These are phyloP conservation scores for Misgurnus anguillicaudatus DNA, from an alignment of 2,113 vertebrate species.

Conservation along the genomic window DNA sequence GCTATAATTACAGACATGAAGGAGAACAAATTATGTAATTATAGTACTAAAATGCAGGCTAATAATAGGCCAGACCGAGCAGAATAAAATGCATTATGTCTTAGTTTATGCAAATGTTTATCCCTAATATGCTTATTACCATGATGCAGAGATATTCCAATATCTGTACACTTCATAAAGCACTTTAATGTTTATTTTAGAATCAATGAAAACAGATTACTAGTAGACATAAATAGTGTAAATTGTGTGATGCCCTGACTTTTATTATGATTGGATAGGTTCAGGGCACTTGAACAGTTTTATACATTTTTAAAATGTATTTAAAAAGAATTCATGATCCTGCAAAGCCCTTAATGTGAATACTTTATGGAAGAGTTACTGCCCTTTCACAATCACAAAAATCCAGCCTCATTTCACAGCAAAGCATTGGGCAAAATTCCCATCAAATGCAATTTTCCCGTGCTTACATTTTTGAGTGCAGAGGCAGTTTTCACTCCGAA, in stretches of 20 bases:
- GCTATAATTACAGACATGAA: neutral
- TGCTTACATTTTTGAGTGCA: slow-evolving; percentile 18
- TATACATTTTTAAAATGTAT: no score
- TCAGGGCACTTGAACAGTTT: no score
- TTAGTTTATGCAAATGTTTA: neutral
- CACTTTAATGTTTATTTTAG: no score
- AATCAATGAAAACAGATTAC: no score
- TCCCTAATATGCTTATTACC: neutral
- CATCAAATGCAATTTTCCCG: slow-evolving; percentile 1
- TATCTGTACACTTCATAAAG: neutral
- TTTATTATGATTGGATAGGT: no score
- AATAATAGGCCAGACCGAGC: neutral
- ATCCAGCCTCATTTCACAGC: slow-evolving; percentile 1
- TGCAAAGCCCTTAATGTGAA: no score
- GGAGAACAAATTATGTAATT: slow-evolving; percentile 2
- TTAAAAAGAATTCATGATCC: no score
- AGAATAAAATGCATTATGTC: neutral
- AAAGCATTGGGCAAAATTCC: neutral
- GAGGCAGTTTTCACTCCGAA: slow-evolving; percentile 1
- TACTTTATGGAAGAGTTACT: no score
- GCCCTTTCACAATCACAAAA: neutral
- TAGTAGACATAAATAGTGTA: no score
- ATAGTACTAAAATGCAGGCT: neutral
- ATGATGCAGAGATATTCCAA: neutral
- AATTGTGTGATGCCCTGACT: no score